Evolutionary conservation across 1,140 invertebrate species (phyloP), one percentile per base, ranked within the genome.

Genomic region (Hormaphis cornu): DNA sequence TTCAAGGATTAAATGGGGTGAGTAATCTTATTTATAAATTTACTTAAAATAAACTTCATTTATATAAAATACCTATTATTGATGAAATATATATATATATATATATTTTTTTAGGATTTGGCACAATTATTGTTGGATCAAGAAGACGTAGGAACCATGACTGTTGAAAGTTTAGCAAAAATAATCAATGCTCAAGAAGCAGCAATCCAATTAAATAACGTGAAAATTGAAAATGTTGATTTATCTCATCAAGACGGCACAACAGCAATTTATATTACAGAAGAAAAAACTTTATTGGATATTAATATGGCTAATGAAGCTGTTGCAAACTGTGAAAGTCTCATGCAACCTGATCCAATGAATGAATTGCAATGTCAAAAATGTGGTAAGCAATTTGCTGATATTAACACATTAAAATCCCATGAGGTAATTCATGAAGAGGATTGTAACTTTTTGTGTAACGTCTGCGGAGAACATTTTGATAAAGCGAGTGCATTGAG

Each of bases 401-500:
- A 82, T 42, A 81, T 83, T 2, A 85, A 87, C 59, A 85, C 87
- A 69, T 78, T 89, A 66, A 87, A 86, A 76, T 86, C 86, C 74
- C 86, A 89, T 72, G 76, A 83, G 22, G 76, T 85, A 12, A 87
- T 86, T 28, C 87, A 89, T 73, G 85, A 84, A 0, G 86, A 85
- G 83, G 44, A 66, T 4, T 50, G 61, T 48, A 75, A 79, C 80
- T 86, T 84, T 72, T 82, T 84, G 1, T 89, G 88, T 74, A 82
- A 84, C 33, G 80, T 87, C 48, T 90, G 88, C 75, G 86, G 82
- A 0, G 85, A 85, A 56, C 84, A 83, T 12, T 91, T 90, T 74
- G 89, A 87, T 1, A 89, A 88, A 24, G 86, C 86, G 24, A 87
- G 85, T 71, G 80, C 79, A 0, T 71, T 82, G 4, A 80, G 80